A percentile compares a stretch with the other conserved stretches of the same genome.
Evolutionary conservation across 1,140 invertebrate species (phyloP).

Genomic region (Monochamus saltuarius): DNA sequence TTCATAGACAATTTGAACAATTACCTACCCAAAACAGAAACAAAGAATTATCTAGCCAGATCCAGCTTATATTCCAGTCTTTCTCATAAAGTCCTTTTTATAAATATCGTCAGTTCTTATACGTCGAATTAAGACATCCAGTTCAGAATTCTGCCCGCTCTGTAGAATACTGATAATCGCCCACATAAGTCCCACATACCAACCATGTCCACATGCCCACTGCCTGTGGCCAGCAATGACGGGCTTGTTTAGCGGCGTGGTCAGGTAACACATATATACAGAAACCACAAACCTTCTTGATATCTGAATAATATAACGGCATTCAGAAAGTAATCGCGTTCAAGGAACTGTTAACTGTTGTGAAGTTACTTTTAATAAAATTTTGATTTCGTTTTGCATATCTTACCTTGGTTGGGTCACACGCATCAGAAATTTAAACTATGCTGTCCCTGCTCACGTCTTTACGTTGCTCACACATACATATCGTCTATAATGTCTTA

Average conservation of each 20-base stretch:
- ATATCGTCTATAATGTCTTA: too few species aligned
- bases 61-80: too few species aligned
- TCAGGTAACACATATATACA: constrained; percentile 16
- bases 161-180: background rate
- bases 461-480: too few species aligned
- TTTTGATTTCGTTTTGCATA: constrained; percentile 20
- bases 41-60: too few species aligned
- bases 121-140: too few species aligned
- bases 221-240: background rate
- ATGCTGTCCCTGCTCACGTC: too few species aligned
- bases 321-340: constrained; percentile 17
- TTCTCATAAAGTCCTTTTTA: too few species aligned
- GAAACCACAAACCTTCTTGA: background rate
- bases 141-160: background rate
- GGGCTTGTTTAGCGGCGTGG: constrained; percentile 8
- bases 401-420: too few species aligned
- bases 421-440: too few species aligned
- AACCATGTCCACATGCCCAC: background rate
- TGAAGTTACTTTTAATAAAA: constrained; percentile 19
- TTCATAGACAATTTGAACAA: too few species aligned
- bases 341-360: constrained; percentile 3
- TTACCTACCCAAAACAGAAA: too few species aligned
- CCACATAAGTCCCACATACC: background rate
- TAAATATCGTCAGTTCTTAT: too few species aligned
- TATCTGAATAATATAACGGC: constrained; percentile 10